phyloP scores from a whole-genome alignment of 2,888 invertebrate species.

The Pedicia rivosa region DNA sequence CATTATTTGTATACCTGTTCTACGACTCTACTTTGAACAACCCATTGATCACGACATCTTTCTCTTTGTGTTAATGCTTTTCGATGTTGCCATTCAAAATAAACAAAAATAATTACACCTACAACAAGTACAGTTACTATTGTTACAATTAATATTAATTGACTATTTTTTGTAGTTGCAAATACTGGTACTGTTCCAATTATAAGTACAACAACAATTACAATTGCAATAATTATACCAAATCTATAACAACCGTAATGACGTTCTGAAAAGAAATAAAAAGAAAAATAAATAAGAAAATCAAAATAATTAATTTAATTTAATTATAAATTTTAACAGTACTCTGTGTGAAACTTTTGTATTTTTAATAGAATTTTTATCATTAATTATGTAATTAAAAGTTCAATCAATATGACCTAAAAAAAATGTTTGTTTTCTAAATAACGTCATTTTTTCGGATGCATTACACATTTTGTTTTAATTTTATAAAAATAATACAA shows the following conservation, averaged over 20 bases:
- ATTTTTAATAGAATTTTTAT: too few relatives aligned
- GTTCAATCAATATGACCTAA: too few relatives aligned
- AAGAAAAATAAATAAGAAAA: too few relatives aligned
- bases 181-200: conserved; percentile 11
- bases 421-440: too few relatives aligned
- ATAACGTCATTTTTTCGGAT: too few relatives aligned
- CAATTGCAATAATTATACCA: conserved; percentile 10
- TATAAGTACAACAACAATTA: conserved; percentile 11
- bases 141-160: conserved; percentile 11
- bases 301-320: too few relatives aligned
- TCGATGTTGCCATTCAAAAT: conserved; percentile 11
- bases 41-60: conserved; percentile 3
- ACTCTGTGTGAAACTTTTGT: too few relatives aligned
- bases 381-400: too few relatives aligned
- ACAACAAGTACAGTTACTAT: conserved; percentile 11
- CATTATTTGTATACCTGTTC: conserved; percentile 1
- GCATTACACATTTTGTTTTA: too few relatives aligned
- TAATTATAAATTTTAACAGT: too few relatives aligned
- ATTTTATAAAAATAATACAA: too few relatives aligned
- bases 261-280: conserved; percentile 9
- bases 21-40: neutral
- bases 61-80: conserved; percentile 6
- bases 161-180: conserved; percentile 8
- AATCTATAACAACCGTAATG: conserved; percentile 12
- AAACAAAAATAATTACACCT: conserved; percentile 9